Conservation (phyloP, 2,888 invertebrate species). For the Athalia circularis region DNA sequence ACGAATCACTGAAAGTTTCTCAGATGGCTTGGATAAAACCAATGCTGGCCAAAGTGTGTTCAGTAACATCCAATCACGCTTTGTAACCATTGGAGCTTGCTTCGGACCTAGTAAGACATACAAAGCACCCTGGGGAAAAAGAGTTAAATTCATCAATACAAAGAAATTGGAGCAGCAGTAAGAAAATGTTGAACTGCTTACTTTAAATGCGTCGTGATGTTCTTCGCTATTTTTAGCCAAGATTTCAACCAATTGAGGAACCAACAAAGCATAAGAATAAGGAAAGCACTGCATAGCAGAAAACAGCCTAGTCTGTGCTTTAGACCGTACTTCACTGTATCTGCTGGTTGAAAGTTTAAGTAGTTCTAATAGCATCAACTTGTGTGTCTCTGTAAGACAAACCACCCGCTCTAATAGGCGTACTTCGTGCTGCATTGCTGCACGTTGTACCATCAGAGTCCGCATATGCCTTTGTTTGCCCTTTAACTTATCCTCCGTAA, state of each 20-base stretch:
- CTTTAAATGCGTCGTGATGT: constrained; percentile 83
- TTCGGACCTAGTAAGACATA: constrained; percentile 85
- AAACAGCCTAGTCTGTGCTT: constrained; percentile 82
- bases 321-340: constrained; percentile 82
- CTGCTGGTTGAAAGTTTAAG: constrained; percentile 80
- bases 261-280: constrained; percentile 82
- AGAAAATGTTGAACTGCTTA: constrained; percentile 53
- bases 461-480: constrained; percentile 78
- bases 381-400: constrained; percentile 79
- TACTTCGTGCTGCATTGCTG: constrained; percentile 61
- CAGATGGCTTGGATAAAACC: constrained; percentile 86
- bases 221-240: constrained; percentile 78
- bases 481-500: constrained; percentile 80
- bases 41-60: constrained; percentile 86
- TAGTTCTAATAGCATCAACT: constrained; percentile 78
- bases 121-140: constrained; percentile 80
- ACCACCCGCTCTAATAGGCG: constrained; percentile 73
- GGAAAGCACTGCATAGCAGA: constrained; percentile 81
- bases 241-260: constrained; percentile 79
- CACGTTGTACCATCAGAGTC: constrained; percentile 59
- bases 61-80: constrained; percentile 86
- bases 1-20: constrained; percentile 87
- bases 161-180: not conserved
- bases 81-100: constrained; percentile 79
- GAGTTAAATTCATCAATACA: not conserved